These are phyloP conservation scores for Selenia dentaria DNA, from an alignment of 2,888 invertebrate genomes.

Conservation along the genomic window DNA sequence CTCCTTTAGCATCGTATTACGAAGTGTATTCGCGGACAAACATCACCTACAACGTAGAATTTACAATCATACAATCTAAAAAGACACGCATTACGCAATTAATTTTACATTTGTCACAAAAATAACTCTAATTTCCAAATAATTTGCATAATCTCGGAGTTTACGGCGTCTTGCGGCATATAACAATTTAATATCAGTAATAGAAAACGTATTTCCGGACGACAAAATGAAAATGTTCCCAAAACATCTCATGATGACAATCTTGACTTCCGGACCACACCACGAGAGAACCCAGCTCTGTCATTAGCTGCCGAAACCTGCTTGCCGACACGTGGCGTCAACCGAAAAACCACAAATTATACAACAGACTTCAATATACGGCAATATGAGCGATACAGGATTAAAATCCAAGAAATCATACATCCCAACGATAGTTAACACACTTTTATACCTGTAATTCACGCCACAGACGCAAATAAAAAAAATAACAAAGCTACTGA, in stretches of 20 bases:
- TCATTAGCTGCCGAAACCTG: conserved; percentile 59
- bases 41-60: too few relatives aligned
- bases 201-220: conserved; percentile 54
- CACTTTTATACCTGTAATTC: conserved; percentile 52
- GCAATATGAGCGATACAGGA: conserved; percentile 34
- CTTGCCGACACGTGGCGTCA: conserved; percentile 61
- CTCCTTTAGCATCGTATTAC: too few relatives aligned
- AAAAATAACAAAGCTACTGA: conserved; percentile 66
- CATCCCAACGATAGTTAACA: conserved; percentile 28
- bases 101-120: conserved; percentile 12
- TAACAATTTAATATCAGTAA: conserved; percentile 48
- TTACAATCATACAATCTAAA: too few relatives aligned
- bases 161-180: conserved; percentile 26
- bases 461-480: conserved; percentile 54
- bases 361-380: conserved; percentile 26
- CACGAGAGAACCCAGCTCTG: conserved; percentile 47
- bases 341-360: conserved; percentile 52
- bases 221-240: conserved; percentile 60
- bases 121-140: conserved; percentile 28
- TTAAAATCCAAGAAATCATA: conserved; percentile 30
- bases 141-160: conserved; percentile 34
- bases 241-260: conserved; percentile 64
- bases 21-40: too few relatives aligned
- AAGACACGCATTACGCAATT: conserved; percentile 14
- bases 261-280: conserved; percentile 78